Base-by-base conservation (phyloP, 2,888 invertebrate species). In the Petrophora chlorosata region DNA sequence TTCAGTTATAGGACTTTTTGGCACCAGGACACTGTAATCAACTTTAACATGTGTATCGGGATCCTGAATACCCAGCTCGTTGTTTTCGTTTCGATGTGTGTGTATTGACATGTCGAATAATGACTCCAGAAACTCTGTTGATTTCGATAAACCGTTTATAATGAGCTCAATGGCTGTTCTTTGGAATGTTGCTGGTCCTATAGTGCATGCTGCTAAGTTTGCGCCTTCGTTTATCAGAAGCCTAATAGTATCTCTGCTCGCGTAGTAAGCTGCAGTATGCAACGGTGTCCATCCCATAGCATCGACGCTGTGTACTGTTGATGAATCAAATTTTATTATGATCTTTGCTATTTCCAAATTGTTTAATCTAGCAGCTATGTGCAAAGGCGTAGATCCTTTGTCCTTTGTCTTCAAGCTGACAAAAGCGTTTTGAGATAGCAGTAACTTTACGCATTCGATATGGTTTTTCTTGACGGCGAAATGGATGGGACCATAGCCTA, bases 21-120 rank as follows among this genome's bases (percentile, higher is more conserved):
- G 67, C 34, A 68, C 59, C 2, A 76, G 48, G 3, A 85, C 59
- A 2, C 69, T 67, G 51, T 79, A 87, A 49, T 85, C 76, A 3
- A 86, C 63, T n/a, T 63, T 73, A 5, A 86, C 71, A 34, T 71
- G 61, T 43, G 79, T 81, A 7, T 79, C 68, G 1, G 67, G 66
- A 38, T 84, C 44, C 73, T 75, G 8, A 75, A 70, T 76, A 49
- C 80, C 74, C 1, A 72, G 60, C 26, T 89, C 82, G 52, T 86
- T 85, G 1, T 17, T 0, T 2, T 5, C 9, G 13, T 26, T 14
- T 17, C 12, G 16, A 7, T 13, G 16, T 26, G 79, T 73, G 5
- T 67, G 69, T 14, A 92, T 85, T 36, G 70, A 81, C 0, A 80
- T 76, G 59, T 92, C 86, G 15, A 91, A 87, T 1, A 90, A 64